Evolutionary conservation across 2,113 vertebrate species (phyloP).

Genomic region (Pomatostomus ruficeps): DNA sequence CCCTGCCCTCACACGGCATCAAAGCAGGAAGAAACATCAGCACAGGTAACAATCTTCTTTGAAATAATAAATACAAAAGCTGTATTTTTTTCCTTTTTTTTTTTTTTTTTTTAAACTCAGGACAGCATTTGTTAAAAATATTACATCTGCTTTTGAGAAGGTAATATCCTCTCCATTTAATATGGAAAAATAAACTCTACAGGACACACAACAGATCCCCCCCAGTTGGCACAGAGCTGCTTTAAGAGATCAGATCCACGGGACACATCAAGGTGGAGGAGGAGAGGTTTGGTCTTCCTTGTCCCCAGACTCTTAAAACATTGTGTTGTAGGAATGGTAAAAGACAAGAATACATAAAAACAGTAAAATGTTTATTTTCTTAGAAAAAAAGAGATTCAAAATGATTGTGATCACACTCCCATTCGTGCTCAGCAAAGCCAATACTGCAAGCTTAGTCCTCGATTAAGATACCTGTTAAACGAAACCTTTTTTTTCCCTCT

Average conservation of each 20-base stretch:
- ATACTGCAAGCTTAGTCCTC: slow-evolving; percentile 67
- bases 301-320: neutral
- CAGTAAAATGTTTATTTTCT: slow-evolving; percentile 85
- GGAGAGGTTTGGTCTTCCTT: neutral
- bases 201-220: neutral
- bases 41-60: slow-evolving; percentile 29
- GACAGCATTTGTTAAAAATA: slow-evolving; percentile 76
- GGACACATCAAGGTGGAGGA: neutral
- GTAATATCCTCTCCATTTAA: slow-evolving; percentile 54
- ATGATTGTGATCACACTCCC: slow-evolving; percentile 76
- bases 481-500: slow-evolving; percentile 44
- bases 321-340: slow-evolving; percentile 66
- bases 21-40: neutral
- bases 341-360: slow-evolving; percentile 81
- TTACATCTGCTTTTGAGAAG: slow-evolving; percentile 71
- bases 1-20: neutral
- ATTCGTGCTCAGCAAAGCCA: slow-evolving; percentile 71
- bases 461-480: slow-evolving; percentile 52
- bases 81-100: neutral
- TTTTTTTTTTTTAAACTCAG: slow-evolving; percentile 63
- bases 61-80: slow-evolving; percentile 70
- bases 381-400: slow-evolving; percentile 79
- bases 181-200: slow-evolving; percentile 76
- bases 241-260: neutral
- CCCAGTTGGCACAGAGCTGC: neutral